Evolutionary conservation across 2,888 invertebrate species (phyloP), one percentile per base, ranked within the genome.

Genomic region (Branchipolynoe longqiensis): DNA sequence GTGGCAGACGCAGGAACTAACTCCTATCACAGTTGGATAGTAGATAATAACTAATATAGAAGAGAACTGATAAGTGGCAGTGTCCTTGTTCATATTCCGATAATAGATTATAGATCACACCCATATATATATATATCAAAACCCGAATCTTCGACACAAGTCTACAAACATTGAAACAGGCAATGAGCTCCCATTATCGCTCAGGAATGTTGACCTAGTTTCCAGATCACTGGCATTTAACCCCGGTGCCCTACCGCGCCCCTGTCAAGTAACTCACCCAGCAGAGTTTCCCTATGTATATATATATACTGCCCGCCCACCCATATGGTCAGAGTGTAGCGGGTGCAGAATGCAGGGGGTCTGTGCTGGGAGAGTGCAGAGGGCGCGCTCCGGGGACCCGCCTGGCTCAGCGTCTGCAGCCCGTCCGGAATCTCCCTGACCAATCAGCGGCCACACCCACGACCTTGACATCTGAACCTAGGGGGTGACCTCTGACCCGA

Each of bases 381-480:
- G 22, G 8, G 38, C 25, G 28, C 28, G 12, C 31, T 3, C 38
- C 38, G 4, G 6, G 4, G 22, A 18, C 6, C 18, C 18, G 48
- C 18, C 25, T 69, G 38, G 69, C 69, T 62, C 62, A 62, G 62
- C 25, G 69, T 12, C 38, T 6, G 14, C 48, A 2, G 69, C 33
- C 31, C 38, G 69, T 18, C 69, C 38, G 69, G 69, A 33, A 33
- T 69, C 22, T 36, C 36, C 3, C 18, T 3, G 38, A 12, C 69
- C 69, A 69, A 69, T 69, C 69, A 33, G 69, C 69, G 14, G 2
- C 69, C 69, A 69, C 69, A 69, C 38, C 69, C 69, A 25, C 38
- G 38, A 69, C 69, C 69, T 69, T 33, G 69, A 69, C 69, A 33
- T 38, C 36, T 31, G 38, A 33, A 18, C 36, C 69, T n/a, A 14